phyloP scores from a whole-genome alignment of 2,888 invertebrate species.

The Diarsia rubi region DNA sequence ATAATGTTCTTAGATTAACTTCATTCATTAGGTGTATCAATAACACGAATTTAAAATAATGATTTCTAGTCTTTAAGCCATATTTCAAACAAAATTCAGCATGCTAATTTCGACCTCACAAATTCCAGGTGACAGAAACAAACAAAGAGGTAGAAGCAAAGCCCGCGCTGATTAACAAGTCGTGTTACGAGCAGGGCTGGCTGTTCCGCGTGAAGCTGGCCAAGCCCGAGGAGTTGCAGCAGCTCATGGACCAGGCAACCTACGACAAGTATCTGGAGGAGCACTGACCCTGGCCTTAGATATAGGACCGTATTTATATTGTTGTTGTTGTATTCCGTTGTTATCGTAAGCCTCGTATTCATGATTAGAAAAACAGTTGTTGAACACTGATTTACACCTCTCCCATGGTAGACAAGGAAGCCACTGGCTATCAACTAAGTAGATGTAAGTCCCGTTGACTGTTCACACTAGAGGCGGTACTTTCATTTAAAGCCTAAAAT shows the following conservation, averaged over 20 bases:
- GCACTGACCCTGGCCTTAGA: slow-evolving; percentile 69
- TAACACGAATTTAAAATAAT: neutral
- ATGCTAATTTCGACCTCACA: neutral
- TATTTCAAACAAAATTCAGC: neutral
- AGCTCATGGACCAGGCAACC: slow-evolving; percentile 93
- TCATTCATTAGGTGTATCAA: neutral
- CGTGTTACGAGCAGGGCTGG: slow-evolving; percentile 96
- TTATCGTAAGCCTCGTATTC: slow-evolving; percentile 16
- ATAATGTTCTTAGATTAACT: neutral
- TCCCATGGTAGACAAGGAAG: neutral
- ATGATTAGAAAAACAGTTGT: neutral
- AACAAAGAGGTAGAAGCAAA: slow-evolving; percentile 93
- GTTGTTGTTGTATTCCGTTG: slow-evolving; percentile 47
- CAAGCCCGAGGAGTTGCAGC: slow-evolving; percentile 92
- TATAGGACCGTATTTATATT: slow-evolving; percentile 62
- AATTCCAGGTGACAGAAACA: slow-evolving; percentile 92
- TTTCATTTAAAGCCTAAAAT: too few relatives aligned
- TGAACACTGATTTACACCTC: neutral
- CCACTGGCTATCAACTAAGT: neutral
- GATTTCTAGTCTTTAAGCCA: neutral
- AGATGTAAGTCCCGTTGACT: neutral
- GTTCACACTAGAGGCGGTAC: neutral
- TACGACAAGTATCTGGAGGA: slow-evolving; percentile 92
- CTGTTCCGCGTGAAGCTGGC: slow-evolving; percentile 94
- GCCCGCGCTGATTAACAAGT: slow-evolving; percentile 95